These are phyloP conservation scores for Acrocephalus arundinaceus DNA, from an alignment of 2,113 vertebrate genomes.

Conservation along the genomic window DNA sequence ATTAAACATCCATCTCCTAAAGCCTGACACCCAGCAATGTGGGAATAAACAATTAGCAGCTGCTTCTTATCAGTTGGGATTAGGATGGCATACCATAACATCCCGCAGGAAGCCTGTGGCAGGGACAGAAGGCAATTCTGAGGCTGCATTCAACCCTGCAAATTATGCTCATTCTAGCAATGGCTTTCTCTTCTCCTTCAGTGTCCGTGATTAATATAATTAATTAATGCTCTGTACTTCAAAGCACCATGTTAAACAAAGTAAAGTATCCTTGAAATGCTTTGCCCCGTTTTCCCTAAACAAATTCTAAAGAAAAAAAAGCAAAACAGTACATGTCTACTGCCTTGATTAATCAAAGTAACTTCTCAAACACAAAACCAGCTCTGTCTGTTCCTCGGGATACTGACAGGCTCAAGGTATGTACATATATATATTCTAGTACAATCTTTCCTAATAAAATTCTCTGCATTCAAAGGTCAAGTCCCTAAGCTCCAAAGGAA, in stretches of 20 bases:
- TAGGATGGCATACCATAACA: background rate
- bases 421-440: background rate
- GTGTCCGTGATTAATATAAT: background rate
- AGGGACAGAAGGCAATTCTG: background rate
- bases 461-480: background rate
- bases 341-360: background rate
- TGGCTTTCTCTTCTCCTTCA: background rate
- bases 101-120: background rate
- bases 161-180: background rate
- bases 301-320: background rate
- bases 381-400: background rate
- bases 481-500: background rate
- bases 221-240: background rate
- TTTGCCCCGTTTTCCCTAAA: background rate
- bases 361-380: background rate
- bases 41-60: slow-evolving; percentile 37
- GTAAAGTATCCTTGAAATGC: background rate
- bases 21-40: slow-evolving; percentile 1
- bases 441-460: background rate
- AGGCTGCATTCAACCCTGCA: background rate
- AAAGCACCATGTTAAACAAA: background rate
- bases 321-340: background rate
- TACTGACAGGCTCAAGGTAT: background rate
- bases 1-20: background rate
- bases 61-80: slow-evolving; percentile 5